Base-by-base conservation (phyloP, 2,113 vertebrate species). In the Dromiciops gliroides region DNA sequence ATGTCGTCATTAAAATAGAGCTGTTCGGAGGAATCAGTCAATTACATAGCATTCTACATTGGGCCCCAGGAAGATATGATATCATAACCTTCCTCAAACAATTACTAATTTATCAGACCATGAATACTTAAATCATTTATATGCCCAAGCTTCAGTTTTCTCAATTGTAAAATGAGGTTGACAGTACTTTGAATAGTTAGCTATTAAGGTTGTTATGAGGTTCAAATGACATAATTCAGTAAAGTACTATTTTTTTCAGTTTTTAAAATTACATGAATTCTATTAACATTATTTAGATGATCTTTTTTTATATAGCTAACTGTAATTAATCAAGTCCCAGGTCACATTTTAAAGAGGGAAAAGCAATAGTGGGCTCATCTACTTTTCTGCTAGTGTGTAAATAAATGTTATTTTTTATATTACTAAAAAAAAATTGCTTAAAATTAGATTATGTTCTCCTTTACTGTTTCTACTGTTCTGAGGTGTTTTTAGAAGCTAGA, bases 401-500 rank as follows among this genome's bases (percentile, higher is more conserved):
- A 95, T 90, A 9, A 44, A 25, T 51, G 88, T 31, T 51, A 83
- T 53, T 93, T 92, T 90, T 11, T 16, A 49, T 90, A 60, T 89
- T 94, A 44, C 67, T 52, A 96, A 94, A 90, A 90, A 90, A 83
- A 2, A 23, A 8, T 9, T 48, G 83, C 9, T 94, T 31, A 44
- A 96, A 95, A 94, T 91, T 48, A 95, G 75, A 95, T 49, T 89
- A 92, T 93, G 1, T 88, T 97, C 44, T 93, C 60, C 60, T 94
- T 93, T 89, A 22, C 91, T 95, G 3, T 95, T 49, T 93, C n/a
- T 89, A 3, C 50, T 90, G 93, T 2, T 11, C 51, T 37, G 94
- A 67, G 14, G 11, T 67, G 11, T 67, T 67, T 14, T 75, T 19
- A 75, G n/a, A 75, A 19, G 12, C 37, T n/a, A n/a, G 12, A 19